These are phyloP conservation scores for Resseliella maxima DNA, from an alignment of 2,888 invertebrate species.

Conservation along the genomic window DNA sequence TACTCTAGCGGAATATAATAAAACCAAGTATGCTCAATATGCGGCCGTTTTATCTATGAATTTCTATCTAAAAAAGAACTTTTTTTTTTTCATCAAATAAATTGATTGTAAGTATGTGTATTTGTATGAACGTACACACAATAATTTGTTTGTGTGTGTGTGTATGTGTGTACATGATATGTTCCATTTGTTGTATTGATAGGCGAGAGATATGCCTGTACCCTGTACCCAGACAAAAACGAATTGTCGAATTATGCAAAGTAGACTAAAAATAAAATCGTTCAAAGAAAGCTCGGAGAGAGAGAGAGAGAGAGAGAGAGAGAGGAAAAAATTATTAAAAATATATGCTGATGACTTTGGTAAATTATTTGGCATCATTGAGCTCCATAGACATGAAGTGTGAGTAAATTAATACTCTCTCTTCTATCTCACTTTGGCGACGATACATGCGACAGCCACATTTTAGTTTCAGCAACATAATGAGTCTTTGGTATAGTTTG, in stretches of 20 bases:
- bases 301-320: neutral
- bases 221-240: conserved; percentile 16
- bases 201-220: conserved; percentile 25
- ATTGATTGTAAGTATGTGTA: neutral
- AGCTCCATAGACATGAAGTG: neutral
- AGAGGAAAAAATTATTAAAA: neutral
- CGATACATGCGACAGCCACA: conserved; percentile 5
- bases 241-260: neutral
- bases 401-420: neutral
- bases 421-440: neutral
- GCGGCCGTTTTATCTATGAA: conserved; percentile 15
- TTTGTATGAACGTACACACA: neutral
- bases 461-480: neutral
- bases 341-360: neutral
- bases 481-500: conserved; percentile 31
- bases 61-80: conserved; percentile 16
- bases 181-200: conserved; percentile 42
- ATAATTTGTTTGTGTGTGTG: neutral
- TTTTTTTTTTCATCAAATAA: neutral
- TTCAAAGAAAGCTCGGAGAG: neutral
- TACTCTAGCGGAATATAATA: no score
- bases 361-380: neutral
- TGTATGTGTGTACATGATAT: neutral
- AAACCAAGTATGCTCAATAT: no score
- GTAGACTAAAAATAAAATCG: neutral